Base-by-base conservation (phyloP, 2,797 vertebrate genomes). In the Nyctibius grandis region DNA sequence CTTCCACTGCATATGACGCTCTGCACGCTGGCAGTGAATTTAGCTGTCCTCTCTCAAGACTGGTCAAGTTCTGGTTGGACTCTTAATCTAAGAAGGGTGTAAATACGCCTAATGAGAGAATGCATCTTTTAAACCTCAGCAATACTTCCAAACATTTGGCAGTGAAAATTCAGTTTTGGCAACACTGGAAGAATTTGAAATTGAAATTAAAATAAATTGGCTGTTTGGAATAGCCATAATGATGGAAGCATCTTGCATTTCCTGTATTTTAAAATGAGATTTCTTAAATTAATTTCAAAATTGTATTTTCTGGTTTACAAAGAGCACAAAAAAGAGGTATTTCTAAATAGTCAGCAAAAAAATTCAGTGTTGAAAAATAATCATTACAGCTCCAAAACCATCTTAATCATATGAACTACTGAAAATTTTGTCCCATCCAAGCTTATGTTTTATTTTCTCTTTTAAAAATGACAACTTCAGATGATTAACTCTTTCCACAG, bases 301-400 rank as follows among this genome's bases (percentile, higher is more conserved):
- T 21, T 44, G 1, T 36, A 20, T 54, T 81, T 89, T 89, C 5
- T 78, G 12, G n/a, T 59, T 51, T 60, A 33, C 23, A 36, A n/a
- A 77, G 5, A 25, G 5, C 2, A 33, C 4, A 31, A 4, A 26
- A 44, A 77, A 12, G 0, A 36, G 3, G 0, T 4, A 42, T 25
- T 84, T 93, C 86, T 9, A 73, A 82, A 76, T 21, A 70, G 8
- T 26, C 3, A 38, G 6, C 5, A 63, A 53, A 69, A 63, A 0
- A 74, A 26, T 36, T 31, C 8, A 22, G 3, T 65, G 7, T 36
- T 51, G 31, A 68, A 70, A 84, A 84, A 22, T 14, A 51, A 29
- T 59, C 7, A 15, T 59, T 70, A 20, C 4, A 13, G 4, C 23
- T 34, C 9, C 15, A 70, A 81, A 74, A 17, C 4, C 0, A 34